Evolutionary conservation across 2,888 invertebrate genomes (phyloP), one percentile per base, ranked within the genome.

Genomic region (Deilephila elpenor): DNA sequence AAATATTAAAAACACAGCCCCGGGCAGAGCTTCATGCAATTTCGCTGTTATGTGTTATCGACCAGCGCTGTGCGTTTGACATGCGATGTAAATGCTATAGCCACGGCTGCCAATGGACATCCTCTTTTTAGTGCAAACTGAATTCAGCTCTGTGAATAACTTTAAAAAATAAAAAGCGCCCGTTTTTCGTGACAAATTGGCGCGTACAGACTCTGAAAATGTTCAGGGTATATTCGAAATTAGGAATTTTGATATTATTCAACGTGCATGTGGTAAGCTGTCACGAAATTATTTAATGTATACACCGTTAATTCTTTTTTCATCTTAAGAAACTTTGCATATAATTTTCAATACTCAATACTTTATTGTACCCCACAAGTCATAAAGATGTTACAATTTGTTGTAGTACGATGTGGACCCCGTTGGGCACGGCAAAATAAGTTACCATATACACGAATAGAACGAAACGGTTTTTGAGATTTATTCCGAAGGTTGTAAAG

Each of bases 31-130:
- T 59, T 14, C 62, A 29, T 53, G 34, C 72, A 72, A 56, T 62
- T 72, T 72, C 19, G 56, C 56, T 11, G 56, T 53, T 62, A 72
- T 72, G 62, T 72, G 62, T 64, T 72, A 72, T 64, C 72, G 53
- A 72, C 53, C 56, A 34, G 44, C 7, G 51, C 72, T 14, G 34
- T 82, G 59, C 77, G 80, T 80, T 74, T 44, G 17, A 56, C 72
- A 72, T 56, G 72, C 56, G 8, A 62, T 62, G 34, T 72, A 64
- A 72, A 64, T 32, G 53, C 34, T 61, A 51, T 44, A 34, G 34
- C 62, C 32, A 20, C 44, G 25, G 44, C 19, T n/a, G 8, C 17
- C 44, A 62, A 53, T 62, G 53, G 62, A 56, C 62, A 60, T 20
- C 34, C 20, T 56, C 56, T 51, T 56, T 3, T 25, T 71, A n/a